Conservation (phyloP, 2,888 invertebrate genomes). For the Latrodectus elegans region DNA sequence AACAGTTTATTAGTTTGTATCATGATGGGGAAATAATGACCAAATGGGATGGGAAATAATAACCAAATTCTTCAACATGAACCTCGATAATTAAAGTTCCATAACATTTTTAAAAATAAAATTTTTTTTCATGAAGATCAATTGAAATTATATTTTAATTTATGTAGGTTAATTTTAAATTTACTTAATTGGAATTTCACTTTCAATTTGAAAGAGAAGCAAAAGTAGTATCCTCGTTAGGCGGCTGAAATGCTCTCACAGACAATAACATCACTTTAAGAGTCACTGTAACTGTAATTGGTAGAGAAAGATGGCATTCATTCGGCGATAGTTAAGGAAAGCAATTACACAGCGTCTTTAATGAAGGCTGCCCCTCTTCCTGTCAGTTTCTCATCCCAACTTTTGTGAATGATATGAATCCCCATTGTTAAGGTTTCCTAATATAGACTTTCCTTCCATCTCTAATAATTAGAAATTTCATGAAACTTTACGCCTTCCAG, state of each 20-base stretch:
- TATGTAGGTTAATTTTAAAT: no score
- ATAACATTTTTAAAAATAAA: no score
- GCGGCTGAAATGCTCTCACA: background rate
- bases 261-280: constrained; percentile 1
- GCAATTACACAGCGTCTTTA: constrained; percentile 26
- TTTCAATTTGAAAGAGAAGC: background rate
- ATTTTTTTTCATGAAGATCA: no score
- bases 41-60: no score
- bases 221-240: background rate
- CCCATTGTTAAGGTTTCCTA: constrained; percentile 1
- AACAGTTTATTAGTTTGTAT: no score
- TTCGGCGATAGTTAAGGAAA: constrained; percentile 1
- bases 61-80: no score
- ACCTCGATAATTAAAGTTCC: no score
- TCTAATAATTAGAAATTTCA: no score
- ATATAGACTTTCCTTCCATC: background rate
- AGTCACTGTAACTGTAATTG: background rate
- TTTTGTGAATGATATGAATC: background rate
- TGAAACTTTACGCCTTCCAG: no score
- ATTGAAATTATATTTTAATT: no score
- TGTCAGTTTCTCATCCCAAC: background rate
- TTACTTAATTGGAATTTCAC: no score
- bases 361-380: constrained; percentile 17
- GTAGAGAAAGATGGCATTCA: background rate
- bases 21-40: no score